Evolutionary conservation across 2,888 invertebrate species (phyloP), one percentile per base, ranked within the genome.

Genomic region (Lasioglossum malachurum): DNA sequence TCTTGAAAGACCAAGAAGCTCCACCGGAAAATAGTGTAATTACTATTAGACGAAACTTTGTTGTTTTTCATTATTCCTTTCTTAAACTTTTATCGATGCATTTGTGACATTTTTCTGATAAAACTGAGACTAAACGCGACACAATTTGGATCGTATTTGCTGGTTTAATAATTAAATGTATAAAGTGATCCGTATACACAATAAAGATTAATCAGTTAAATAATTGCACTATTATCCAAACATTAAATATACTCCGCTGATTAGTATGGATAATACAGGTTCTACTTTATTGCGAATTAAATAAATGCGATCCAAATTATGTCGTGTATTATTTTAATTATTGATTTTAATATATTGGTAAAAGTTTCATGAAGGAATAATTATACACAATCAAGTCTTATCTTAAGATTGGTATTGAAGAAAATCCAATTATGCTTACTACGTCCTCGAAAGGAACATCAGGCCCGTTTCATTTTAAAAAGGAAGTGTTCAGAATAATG

Each of bases 401-500:
- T 19, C 49, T 5, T 7, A 19, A 19, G 19, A 19, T 19, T 23
- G 8, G 23, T 53, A 53, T n/a, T 27, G n/a, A 12, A 14, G 60
- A 60, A 27, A 60, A 60, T 27, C 12, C 27, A 60, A 67, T 8
- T 67, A 19, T 19, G 35, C 7, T 67, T 35, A 27, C 2, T 67
- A 5, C 31, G 64, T 7, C 1, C 35, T 67, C 19, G 27, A 27
- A 19, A 19, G 64, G 16, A 35, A 8, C 7, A 16, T 16, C 35
- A 67, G 5, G 16, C 67, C 19, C 31, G 35, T 31, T 67, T 35
- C 67, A 19, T 19, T 14, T 19, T 23, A 7, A 19, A 19, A 35
- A 19, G 19, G 31, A 19, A 53, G 35, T 73, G 16, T 35, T 14
- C 60, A 3, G 69, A 38, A 81, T 78, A 78, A 75, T 44, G 71